Evolutionary conservation across 2,888 invertebrate species (phyloP).

Genomic region (Balanococcus diminutus): DNA sequence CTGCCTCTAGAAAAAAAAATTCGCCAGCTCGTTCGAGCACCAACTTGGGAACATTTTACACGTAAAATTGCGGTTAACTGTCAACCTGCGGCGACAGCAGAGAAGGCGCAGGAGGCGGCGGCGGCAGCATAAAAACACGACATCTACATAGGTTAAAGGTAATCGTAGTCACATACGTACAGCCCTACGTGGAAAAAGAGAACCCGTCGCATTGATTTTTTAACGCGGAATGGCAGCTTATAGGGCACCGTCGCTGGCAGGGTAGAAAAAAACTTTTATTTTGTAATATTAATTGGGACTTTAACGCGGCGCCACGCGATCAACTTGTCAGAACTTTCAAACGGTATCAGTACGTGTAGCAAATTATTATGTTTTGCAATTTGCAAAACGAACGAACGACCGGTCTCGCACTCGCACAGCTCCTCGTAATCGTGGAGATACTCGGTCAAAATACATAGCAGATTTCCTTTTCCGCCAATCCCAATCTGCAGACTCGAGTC

Average conservation of each 20-base stretch:
- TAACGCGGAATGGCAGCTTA: not conserved
- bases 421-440: no score
- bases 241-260: not conserved
- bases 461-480: constrained; percentile 35
- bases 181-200: not conserved
- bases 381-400: not conserved
- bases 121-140: not conserved
- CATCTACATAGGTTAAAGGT: no score
- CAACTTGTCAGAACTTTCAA: constrained; percentile 47
- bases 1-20: not conserved
- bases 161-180: no score
- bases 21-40: not conserved
- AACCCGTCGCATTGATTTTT: not conserved
- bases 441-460: constrained; percentile 25
- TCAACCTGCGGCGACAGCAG: no score
- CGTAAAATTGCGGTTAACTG: not conserved
- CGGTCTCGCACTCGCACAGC: no score
- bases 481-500: not conserved
- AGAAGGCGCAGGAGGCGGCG: no score
- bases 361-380: constrained; percentile 40
- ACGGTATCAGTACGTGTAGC: constrained; percentile 38
- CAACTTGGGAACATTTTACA: not conserved
- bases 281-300: constrained; percentile 36
- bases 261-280: constrained; percentile 3
- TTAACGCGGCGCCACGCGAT: constrained; percentile 52